phyloP scores from a whole-genome alignment of 2,888 invertebrate genomes.

The Ormyrus labotus region DNA sequence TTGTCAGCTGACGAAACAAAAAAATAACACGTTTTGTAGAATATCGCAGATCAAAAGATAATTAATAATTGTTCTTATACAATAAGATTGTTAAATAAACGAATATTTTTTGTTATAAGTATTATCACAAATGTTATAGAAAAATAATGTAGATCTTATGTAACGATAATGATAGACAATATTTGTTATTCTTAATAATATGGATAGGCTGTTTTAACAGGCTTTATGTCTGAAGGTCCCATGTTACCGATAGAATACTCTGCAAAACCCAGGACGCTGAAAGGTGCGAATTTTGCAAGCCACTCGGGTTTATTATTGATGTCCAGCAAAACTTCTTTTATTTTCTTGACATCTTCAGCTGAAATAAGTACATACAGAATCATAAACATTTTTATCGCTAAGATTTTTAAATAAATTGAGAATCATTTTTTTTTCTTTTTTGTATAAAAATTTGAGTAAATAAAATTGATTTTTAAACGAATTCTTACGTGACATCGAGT shows the following conservation, averaged over 20 bases:
- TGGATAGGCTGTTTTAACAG: constrained; percentile 63
- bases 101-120: background rate
- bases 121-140: constrained; percentile 57
- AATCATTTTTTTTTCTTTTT: constrained; percentile 3
- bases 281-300: constrained; percentile 64
- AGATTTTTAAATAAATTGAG: background rate
- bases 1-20: background rate
- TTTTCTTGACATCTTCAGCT: constrained; percentile 60
- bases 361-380: background rate
- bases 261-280: constrained; percentile 65
- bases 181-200: constrained; percentile 62
- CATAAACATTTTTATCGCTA: too few relatives aligned
- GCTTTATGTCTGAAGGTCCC: constrained; percentile 60
- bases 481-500: constrained; percentile 76
- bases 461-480: background rate
- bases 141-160: constrained; percentile 29
- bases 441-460: constrained; percentile 16
- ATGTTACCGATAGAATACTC: constrained; percentile 63
- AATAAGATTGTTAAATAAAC: constrained; percentile 29
- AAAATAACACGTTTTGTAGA: constrained; percentile 16
- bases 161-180: constrained; percentile 31
- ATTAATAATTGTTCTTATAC: constrained; percentile 23
- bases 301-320: constrained; percentile 61
- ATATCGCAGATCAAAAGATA: background rate
- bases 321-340: constrained; percentile 63